Evolutionary conservation across 2,888 invertebrate genomes (phyloP).

Genomic region (Acronicta alni): DNA sequence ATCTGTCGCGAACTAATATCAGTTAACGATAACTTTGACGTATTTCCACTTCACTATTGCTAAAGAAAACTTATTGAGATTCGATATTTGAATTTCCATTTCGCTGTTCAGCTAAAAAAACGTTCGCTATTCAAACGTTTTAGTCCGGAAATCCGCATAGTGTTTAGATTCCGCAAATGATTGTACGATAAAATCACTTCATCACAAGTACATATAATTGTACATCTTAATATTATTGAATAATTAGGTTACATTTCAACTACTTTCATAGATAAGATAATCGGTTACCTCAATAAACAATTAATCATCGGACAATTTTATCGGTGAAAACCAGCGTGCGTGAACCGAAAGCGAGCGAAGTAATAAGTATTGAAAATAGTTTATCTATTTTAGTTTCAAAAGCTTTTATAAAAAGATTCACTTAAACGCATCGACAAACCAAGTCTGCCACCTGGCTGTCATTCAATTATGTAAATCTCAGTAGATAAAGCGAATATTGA

Average conservation of each 20-base stretch:
- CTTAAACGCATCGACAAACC: conserved; percentile 33
- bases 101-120: not conserved
- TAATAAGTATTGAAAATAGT: conserved; percentile 11
- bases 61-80: not conserved
- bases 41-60: not conserved
- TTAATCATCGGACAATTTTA: conserved; percentile 24
- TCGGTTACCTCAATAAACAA: conserved; percentile 14
- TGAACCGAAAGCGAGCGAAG: conserved; percentile 1
- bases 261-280: conserved; percentile 14
- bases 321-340: conserved; percentile 13
- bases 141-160: conserved; percentile 19
- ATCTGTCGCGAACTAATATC: conserved; percentile 1
- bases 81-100: conserved; percentile 7
- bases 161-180: conserved; percentile 15
- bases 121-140: conserved; percentile 16
- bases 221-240: conserved; percentile 14
- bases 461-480: conserved; percentile 40
- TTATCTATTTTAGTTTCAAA: conserved; percentile 24
- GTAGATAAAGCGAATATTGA: conserved; percentile 22
- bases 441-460: conserved; percentile 28
- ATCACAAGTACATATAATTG: conserved; percentile 1
- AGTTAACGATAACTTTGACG: not conserved
- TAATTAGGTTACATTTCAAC: conserved; percentile 5
- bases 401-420: conserved; percentile 36
- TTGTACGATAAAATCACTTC: conserved; percentile 18